Conservation (phyloP, 2,888 invertebrate species). For the Catocala fraxini region DNA sequence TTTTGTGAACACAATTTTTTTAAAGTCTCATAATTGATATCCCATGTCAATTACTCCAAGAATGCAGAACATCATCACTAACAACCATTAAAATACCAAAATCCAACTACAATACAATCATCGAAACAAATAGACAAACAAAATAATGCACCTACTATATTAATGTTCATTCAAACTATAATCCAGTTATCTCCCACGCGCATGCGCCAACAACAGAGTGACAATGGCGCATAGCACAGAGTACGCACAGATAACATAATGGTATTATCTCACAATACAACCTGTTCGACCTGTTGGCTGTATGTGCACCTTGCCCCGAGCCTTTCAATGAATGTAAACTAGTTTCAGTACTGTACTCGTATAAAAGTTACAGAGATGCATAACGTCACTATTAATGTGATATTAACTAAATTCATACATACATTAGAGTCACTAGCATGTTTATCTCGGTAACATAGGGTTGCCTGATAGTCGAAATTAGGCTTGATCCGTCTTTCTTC, state of each 20-base stretch:
- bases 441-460: too few species aligned
- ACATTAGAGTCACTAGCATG: too few species aligned
- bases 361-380: neutral
- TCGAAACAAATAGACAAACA: neutral
- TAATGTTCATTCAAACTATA: neutral
- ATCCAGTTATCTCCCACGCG: conserved; percentile 4
- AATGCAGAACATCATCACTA: too few species aligned
- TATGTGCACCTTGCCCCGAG: conserved; percentile 9
- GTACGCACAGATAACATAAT: conserved; percentile 13
- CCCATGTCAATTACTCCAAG: too few species aligned
- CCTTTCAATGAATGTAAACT: conserved; percentile 5
- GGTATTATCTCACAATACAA: conserved; percentile 30
- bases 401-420: too few species aligned
- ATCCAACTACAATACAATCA: too few species aligned
- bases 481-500: too few species aligned
- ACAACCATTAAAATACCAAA: too few species aligned
- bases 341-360: neutral
- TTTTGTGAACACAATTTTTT: too few species aligned
- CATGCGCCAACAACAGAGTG: neutral
- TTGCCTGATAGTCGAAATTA: too few species aligned
- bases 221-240: neutral
- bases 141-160: neutral
- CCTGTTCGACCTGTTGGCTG: conserved; percentile 27
- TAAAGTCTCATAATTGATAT: too few species aligned
- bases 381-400: too few species aligned